Evolutionary conservation across 2,888 invertebrate genomes (phyloP), one percentile per base, ranked within the genome.

Genomic region (Drosophila macrospina): DNA sequence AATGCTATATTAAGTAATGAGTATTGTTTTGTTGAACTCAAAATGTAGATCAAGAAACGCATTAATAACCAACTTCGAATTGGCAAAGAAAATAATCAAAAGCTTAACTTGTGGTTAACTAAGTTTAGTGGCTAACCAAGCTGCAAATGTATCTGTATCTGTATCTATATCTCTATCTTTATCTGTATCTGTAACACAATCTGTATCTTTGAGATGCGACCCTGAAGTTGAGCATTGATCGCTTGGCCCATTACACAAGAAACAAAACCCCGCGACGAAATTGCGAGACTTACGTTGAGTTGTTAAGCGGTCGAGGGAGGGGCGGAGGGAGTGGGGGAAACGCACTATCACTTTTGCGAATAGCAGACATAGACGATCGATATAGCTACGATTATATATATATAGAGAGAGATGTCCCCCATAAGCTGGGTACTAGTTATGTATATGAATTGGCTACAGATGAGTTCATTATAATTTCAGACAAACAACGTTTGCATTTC

Each of bases 401-500:
- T n/a, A n/a, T n/a, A n/a, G n/a, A n/a, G n/a, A 44, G 57, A 42
- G 68, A 68, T 77, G 68, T 74, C 77, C 50, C 67, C 77, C 54
- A 71, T 70, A 16, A 28, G 50, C 28, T 20, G 11, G 41, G 11
- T 56, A 41, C 44, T 59, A 45, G 26, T 24, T 61, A 52, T 60
- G 51, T 65, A 71, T 80, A 59, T 69, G 78, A 72, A 51, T 69
- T 67, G 68, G 63, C 62, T 61, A 57, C 69, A 57, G 52, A 41
- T 54, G 64, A 56, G 65, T 86, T 86, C 78, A 88, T 88, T 86
- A 84, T 81, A 76, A 79, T 79, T 69, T 81, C 28, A 59, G 77
- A 64, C 62, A 67, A 68, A 78, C 85, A 71, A 69, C 78, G 81
- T 87, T 79, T 83, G 86, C 83, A 88, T 83, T 88, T 88, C 83